Evolutionary conservation across 2,888 invertebrate genomes (phyloP), one percentile per base, ranked within the genome.

Genomic region (Hyposoter dolosus): DNA sequence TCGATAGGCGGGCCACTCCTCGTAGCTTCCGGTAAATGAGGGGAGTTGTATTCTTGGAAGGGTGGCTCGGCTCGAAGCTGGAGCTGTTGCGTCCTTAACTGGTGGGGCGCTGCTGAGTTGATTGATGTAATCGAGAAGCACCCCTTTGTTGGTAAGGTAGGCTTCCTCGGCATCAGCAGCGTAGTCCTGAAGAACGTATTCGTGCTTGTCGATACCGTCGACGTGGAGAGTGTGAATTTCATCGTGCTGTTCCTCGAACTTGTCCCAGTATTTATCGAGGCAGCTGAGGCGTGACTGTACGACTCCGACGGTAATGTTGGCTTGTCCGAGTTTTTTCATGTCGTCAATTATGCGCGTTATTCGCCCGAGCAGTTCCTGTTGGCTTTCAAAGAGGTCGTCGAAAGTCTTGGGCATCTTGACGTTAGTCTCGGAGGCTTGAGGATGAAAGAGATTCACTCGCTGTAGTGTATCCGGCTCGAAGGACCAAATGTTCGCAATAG

Each of bases 271-370:
- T 32, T 17, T 35, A 1, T 53, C 35, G n/a, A 53, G 47, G 17
- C 7, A 19, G 12, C 10, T 32, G 1, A 72, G 7, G 3, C 72
- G 32, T 3, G 72, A 19, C 7, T 72, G 12, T 3, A 72, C 53
- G 9, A 35, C 50, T 10, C 72, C 72, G 9, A 17, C 19, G 6
- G 72, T 72, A 15, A 72, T 72, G n/a, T 72, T 72, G 0, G 35
- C 40, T 35, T 53, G 53, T 0, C 53, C 72, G 4, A 35, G 1
- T 12, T 72, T 53, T 7, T 35, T 72, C 10, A 72, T 17, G 53
- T 72, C 35, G 5, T 53, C 72, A 15, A 72, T 19, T 5, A 72
- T 35, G 12, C 40, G 35, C 5, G 35, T 32, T 28, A 72, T 19
- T 50, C 71, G 23, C 15, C 50, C 71, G 9, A 28, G 50, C 1